phyloP scores from a whole-genome alignment of 2,113 vertebrate genomes.

The Grantiella picta region DNA sequence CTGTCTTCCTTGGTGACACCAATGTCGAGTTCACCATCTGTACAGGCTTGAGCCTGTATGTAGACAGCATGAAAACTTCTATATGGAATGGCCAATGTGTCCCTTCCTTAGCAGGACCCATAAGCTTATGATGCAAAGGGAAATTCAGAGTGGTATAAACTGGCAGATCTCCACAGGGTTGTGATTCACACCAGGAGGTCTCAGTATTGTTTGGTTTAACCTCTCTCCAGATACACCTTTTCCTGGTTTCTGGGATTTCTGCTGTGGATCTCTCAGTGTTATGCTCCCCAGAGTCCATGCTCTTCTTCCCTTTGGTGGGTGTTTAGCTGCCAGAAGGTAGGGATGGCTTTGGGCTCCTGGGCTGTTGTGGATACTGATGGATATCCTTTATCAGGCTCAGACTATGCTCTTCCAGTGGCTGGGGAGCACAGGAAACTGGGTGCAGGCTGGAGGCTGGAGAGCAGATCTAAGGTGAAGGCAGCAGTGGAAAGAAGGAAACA shows the following conservation, averaged over 20 bases:
- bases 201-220: neutral
- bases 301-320: neutral
- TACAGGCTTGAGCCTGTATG: neutral
- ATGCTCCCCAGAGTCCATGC: neutral
- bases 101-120: neutral
- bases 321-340: neutral
- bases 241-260: neutral
- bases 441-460: neutral
- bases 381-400: neutral
- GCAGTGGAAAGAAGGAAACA: neutral
- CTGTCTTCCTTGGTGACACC: neutral
- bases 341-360: neutral
- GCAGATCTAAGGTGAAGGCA: neutral
- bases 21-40: neutral
- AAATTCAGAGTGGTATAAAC: neutral
- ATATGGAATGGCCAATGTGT: neutral
- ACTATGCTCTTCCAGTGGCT: neutral
- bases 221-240: neutral
- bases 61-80: neutral
- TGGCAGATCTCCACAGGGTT: neutral
- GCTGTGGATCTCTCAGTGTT: neutral
- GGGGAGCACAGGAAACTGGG: neutral
- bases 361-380: neutral
- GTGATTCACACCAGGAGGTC: neutral
- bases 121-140: neutral